Conservation (phyloP, 2,113 vertebrate species). For the Caracal caracal region DNA sequence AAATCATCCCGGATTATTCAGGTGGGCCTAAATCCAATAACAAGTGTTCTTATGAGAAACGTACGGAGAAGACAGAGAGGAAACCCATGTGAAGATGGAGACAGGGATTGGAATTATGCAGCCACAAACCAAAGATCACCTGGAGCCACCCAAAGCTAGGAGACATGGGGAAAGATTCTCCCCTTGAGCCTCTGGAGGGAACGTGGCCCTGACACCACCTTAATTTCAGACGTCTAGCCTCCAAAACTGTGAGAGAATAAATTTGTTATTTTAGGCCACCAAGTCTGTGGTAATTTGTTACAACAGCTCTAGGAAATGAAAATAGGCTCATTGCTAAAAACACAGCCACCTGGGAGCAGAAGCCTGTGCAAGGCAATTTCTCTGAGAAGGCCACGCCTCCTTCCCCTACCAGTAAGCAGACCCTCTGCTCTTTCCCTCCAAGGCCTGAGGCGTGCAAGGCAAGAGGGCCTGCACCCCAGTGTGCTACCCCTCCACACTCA, state of each 20-base stretch:
- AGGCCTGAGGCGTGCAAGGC: not conserved
- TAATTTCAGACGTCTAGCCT: not conserved
- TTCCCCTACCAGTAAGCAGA: not conserved
- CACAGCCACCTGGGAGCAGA: not conserved
- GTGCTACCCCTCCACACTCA: not conserved
- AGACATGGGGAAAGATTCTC: not conserved
- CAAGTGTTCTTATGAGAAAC: not conserved
- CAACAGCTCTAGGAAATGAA: not conserved
- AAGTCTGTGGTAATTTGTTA: not conserved
- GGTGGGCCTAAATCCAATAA: not conserved
- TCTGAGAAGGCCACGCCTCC: not conserved
- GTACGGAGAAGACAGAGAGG: not conserved
- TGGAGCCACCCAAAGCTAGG: not conserved
- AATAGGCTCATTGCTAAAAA: not conserved
- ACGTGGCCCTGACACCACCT: not conserved
- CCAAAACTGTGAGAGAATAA: not conserved
- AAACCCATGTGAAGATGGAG: not conserved
- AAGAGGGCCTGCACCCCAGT: not conserved
- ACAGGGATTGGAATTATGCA: not conserved
- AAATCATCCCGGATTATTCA: not conserved
- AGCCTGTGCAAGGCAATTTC: not conserved
- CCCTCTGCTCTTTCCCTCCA: not conserved
- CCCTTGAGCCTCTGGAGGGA: not conserved
- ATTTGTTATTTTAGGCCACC: not conserved
- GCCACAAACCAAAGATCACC: not conserved